Evolutionary conservation across 1,140 invertebrate species (phyloP).

Genomic region (Physella acuta): DNA sequence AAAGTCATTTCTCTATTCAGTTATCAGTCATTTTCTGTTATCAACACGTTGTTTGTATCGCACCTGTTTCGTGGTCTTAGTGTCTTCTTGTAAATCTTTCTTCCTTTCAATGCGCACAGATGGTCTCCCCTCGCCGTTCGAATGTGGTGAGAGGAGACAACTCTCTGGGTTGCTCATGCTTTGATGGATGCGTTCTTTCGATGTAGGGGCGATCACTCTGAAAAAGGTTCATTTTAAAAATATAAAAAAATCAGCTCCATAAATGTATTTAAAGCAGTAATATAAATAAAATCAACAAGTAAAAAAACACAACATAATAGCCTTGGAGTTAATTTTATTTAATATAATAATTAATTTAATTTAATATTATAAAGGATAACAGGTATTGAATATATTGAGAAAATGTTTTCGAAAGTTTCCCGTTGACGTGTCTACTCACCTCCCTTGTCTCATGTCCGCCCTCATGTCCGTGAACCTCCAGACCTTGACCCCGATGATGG

Average conservation of each 20-base stretch:
- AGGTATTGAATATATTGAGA: too few relatives aligned
- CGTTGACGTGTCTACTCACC: slow-evolving; percentile 34
- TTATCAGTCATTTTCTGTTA: too few relatives aligned
- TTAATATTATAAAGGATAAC: too few relatives aligned
- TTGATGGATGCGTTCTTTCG: not conserved
- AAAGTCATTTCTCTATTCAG: too few relatives aligned
- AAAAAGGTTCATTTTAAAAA: too few relatives aligned
- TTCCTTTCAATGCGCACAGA: not conserved
- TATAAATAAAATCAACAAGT: too few relatives aligned
- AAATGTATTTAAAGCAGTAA: not conserved
- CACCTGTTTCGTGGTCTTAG: slow-evolving; percentile 17
- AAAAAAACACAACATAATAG: too few relatives aligned
- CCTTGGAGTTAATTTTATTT: too few relatives aligned
- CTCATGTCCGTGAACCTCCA: slow-evolving; percentile 58
- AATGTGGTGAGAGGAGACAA: not conserved
- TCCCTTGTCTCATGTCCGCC: slow-evolving; percentile 37
- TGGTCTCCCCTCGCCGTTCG: not conserved
- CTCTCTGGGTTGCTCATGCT: not conserved
- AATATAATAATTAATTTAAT: too few relatives aligned
- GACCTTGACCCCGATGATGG: slow-evolving; percentile 70
- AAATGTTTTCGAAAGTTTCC: too few relatives aligned
- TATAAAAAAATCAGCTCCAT: not conserved
- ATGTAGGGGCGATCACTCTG: not conserved
- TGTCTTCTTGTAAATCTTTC: not conserved
- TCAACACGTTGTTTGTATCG: too few relatives aligned